Percentiles rank a stretch among this genome's conserved stretches.
Evolutionary conservation across 2,888 invertebrate genomes (phyloP).

Genomic region (Carcina quercana): DNA sequence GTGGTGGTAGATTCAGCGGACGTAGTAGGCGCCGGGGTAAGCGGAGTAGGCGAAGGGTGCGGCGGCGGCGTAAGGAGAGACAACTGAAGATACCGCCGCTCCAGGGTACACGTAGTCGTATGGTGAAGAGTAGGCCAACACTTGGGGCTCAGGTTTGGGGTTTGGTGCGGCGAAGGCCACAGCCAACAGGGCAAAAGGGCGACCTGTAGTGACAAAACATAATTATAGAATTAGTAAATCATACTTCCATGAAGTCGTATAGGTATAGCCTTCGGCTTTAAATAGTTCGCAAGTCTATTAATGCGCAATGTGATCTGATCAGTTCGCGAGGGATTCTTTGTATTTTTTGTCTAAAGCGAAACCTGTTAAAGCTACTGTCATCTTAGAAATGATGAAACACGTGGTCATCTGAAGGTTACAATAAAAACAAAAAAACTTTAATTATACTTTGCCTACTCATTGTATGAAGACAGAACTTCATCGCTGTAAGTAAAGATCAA

Average conservation of each 20-base stretch:
- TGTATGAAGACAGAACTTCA: slow-evolving; percentile 5
- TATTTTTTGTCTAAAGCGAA: no score
- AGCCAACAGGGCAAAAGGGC: slow-evolving; percentile 64
- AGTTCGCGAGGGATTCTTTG: no score
- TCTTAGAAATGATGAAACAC: no score
- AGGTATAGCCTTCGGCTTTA: no score
- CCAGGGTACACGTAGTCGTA: slow-evolving; percentile 39
- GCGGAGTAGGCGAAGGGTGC: slow-evolving; percentile 37
- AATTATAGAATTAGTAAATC: no score
- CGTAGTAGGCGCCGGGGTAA: slow-evolving; percentile 24
- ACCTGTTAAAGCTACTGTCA: no score
- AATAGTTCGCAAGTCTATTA: no score
- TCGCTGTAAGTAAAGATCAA: slow-evolving; percentile 15
- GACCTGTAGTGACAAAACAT: slow-evolving; percentile 37
- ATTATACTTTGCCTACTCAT: not conserved
- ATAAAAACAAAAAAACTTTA: no score
- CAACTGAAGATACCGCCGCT: slow-evolving; percentile 27
- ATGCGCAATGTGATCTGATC: no score
- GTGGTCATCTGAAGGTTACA: no score
- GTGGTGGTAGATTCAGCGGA: slow-evolving; percentile 28
- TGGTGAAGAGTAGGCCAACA: slow-evolving; percentile 34
- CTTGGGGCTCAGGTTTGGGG: slow-evolving; percentile 37
- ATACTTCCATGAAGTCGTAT: no score
- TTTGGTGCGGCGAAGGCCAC: slow-evolving; percentile 62
- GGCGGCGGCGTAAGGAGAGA: slow-evolving; percentile 38